Evolutionary conservation across 2,888 invertebrate genomes (phyloP).

Genomic region (Capitulum mitella): DNA sequence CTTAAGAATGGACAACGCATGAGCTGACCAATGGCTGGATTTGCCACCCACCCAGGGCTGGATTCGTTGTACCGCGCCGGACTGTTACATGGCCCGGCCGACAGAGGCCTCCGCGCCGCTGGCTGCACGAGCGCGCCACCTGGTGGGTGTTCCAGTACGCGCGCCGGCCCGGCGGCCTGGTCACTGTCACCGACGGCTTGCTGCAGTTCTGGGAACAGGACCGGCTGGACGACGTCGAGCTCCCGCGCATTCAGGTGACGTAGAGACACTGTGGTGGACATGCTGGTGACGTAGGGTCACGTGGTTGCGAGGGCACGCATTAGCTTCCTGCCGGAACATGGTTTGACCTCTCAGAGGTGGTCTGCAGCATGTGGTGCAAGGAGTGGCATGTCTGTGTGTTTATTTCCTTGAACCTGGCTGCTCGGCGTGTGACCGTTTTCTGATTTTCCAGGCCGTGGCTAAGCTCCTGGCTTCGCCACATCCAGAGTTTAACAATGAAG

Average conservation of each 20-base stretch:
- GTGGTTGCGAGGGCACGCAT: too few relatives aligned
- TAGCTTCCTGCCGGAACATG: too few relatives aligned
- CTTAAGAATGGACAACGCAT: background rate
- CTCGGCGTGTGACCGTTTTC: background rate
- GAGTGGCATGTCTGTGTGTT: too few relatives aligned
- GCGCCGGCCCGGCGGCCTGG: background rate
- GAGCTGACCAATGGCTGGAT: too few relatives aligned
- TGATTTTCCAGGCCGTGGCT: background rate
- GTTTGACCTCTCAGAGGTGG: too few relatives aligned
- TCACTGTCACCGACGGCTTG: background rate
- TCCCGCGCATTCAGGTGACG: background rate
- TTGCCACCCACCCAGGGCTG: too few relatives aligned
- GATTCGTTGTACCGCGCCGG: too few relatives aligned
- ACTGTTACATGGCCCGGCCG: background rate
- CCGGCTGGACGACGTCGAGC: background rate
- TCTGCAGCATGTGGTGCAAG: too few relatives aligned
- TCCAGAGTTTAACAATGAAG: background rate
- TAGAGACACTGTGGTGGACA: too few relatives aligned
- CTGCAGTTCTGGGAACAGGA: conserved; percentile 22
- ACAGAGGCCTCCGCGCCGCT: background rate
- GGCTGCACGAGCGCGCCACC: conserved; percentile 7
- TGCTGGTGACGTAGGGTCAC: too few relatives aligned
- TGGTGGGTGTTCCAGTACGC: conserved; percentile 10
- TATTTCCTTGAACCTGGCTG: background rate
- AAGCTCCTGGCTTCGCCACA: background rate